A percentile compares a stretch with the other conserved stretches of the same genome.
Conservation (phyloP, 2,113 vertebrate genomes). For the Lepisosteus osseus region DNA sequence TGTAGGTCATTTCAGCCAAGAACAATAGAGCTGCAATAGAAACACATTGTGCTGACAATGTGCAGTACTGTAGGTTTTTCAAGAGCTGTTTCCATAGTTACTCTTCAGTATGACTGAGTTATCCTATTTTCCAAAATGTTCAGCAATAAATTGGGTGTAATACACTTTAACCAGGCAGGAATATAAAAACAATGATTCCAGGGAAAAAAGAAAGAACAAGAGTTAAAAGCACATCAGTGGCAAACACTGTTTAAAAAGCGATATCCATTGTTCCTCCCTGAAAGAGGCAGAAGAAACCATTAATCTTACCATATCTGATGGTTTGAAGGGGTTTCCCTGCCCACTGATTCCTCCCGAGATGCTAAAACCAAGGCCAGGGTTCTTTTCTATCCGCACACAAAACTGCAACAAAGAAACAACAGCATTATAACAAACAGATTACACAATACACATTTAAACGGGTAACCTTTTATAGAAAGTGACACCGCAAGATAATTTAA, state of each 20-base stretch:
- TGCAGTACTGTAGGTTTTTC: conserved; percentile 46
- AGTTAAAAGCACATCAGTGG: background rate
- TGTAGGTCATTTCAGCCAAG: background rate
- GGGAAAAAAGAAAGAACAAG: conserved; percentile 2
- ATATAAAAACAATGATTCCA: conserved; percentile 11
- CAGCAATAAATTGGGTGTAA: conserved; percentile 13
- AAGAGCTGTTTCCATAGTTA: conserved; percentile 63
- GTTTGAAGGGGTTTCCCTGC: conserved; percentile 99
- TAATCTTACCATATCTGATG: conserved; percentile 91
- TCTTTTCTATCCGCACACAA: conserved; percentile 99
- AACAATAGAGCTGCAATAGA: conserved; percentile 9
- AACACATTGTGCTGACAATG: conserved; percentile 26
- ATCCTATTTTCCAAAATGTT: conserved; percentile 11
- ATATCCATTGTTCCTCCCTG: background rate
- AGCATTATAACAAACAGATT: background rate
- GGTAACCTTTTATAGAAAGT: too few relatives aligned
- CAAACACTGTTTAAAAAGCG: background rate
- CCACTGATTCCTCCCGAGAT: conserved; percentile 98
- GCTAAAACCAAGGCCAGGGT: conserved; percentile 96
- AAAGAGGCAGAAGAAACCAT: conserved; percentile 11
- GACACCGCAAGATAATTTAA: too few relatives aligned
- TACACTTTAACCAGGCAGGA: background rate
- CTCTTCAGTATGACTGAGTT: conserved; percentile 47
- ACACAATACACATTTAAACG: background rate
- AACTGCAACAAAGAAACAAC: conserved; percentile 63